Percentiles rank a stretch among this genome's conserved stretches.
Evolutionary conservation across 2,113 vertebrate genomes (phyloP).

Genomic region (Cyprinodon brontotheroides): DNA sequence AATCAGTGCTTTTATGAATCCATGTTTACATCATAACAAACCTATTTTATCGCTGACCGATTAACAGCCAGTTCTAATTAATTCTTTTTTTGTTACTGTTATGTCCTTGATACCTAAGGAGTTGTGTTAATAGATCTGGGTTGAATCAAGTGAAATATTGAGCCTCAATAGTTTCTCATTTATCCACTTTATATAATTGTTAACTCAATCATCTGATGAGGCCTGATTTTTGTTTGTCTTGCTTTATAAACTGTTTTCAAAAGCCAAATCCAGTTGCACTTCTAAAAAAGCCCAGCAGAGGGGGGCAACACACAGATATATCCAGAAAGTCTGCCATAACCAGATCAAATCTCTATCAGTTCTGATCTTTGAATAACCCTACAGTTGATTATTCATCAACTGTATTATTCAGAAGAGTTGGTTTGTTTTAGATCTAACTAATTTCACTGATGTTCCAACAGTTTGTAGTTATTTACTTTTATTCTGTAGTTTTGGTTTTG

Average conservation of each 20-base stretch:
- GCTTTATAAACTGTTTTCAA: not conserved
- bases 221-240: not conserved
- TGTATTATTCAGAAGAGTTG: too few relatives aligned
- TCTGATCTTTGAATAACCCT: conserved; percentile 4
- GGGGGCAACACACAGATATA: conserved; percentile 52
- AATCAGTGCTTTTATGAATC: not conserved
- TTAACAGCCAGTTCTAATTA: not conserved
- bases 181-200: not conserved
- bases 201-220: not conserved
- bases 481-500: not conserved
- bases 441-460: conserved; percentile 36
- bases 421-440: conserved; percentile 26
- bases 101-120: conserved; percentile 1
- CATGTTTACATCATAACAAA: not conserved
- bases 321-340: not conserved
- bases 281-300: conserved; percentile 72
- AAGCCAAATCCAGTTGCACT: conserved; percentile 58
- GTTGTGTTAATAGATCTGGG: not conserved
- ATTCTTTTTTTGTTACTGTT: not conserved
- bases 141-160: not conserved
- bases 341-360: not conserved
- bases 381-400: conserved; percentile 5
- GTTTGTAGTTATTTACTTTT: conserved; percentile 22
- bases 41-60: not conserved
- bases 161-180: not conserved